Percentiles rank a stretch among this genome's conserved stretches.
Conservation (phyloP, 2,113 vertebrate genomes). For the Otocyon megalotis region DNA sequence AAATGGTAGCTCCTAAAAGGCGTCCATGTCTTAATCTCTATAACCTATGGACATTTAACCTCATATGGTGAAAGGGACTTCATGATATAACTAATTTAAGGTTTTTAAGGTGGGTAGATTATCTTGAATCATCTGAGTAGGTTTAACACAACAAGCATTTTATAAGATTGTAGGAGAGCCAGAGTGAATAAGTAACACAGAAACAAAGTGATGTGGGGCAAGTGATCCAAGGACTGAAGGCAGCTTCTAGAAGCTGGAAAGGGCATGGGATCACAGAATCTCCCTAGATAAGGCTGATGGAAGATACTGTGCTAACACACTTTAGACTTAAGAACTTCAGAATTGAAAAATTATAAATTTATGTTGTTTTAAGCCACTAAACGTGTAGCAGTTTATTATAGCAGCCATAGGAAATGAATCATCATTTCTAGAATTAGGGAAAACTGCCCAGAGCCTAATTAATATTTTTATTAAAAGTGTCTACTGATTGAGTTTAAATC, state of each 20-base stretch:
- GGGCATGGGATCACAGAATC: background rate
- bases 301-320: background rate
- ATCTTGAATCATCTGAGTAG: background rate
- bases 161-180: background rate
- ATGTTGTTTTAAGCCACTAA: background rate
- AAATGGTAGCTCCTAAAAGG: background rate
- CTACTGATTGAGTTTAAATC: background rate
- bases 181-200: background rate
- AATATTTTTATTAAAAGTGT: background rate
- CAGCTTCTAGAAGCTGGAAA: background rate
- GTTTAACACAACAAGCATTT: background rate
- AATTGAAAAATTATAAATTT: background rate
- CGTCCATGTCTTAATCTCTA: background rate
- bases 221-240: background rate
- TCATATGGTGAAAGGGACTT: background rate
- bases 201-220: background rate
- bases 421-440: background rate
- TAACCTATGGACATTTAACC: background rate
- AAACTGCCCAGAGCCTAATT: background rate
- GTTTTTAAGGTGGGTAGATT: background rate
- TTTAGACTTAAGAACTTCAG: background rate
- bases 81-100: background rate
- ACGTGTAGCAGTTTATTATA: background rate
- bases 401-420: background rate
- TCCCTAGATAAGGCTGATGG: no score